Conservation (phyloP, 2,113 vertebrate species). For the Manacus vitellinus region DNA sequence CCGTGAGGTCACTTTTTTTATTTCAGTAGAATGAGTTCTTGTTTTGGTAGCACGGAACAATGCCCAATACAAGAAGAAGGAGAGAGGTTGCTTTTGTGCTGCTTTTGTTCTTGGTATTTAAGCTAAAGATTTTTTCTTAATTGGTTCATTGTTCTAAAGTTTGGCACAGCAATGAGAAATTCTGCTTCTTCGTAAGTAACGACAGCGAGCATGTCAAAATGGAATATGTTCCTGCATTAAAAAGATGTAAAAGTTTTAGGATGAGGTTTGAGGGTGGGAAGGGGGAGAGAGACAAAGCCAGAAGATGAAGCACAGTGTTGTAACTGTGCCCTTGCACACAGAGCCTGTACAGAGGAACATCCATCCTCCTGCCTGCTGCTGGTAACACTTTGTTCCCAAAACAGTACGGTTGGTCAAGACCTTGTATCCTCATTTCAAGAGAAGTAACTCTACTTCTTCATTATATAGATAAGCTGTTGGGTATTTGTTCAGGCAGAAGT, state of each 20-base stretch:
- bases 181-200: neutral
- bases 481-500: neutral
- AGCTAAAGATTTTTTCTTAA: neutral
- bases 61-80: neutral
- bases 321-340: rapidly evolving
- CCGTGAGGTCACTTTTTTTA: neutral
- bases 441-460: neutral
- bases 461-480: neutral
- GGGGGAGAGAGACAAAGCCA: neutral
- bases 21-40: neutral
- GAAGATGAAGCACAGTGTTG: neutral
- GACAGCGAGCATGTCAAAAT: neutral
- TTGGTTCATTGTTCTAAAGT: neutral
- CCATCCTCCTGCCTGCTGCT: rapidly evolving
- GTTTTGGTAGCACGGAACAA: neutral
- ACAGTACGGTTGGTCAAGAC: rapidly evolving
- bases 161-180: rapidly evolving
- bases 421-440: neutral
- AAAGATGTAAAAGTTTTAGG: neutral
- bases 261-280: neutral
- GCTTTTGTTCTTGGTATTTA: neutral
- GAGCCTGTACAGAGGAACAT: neutral
- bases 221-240: neutral
- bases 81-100: neutral
- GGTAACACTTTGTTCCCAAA: rapidly evolving